Evolutionary conservation across 2,797 vertebrate genomes (phyloP).

Genomic region (Enteromius afrohamiltoni): DNA sequence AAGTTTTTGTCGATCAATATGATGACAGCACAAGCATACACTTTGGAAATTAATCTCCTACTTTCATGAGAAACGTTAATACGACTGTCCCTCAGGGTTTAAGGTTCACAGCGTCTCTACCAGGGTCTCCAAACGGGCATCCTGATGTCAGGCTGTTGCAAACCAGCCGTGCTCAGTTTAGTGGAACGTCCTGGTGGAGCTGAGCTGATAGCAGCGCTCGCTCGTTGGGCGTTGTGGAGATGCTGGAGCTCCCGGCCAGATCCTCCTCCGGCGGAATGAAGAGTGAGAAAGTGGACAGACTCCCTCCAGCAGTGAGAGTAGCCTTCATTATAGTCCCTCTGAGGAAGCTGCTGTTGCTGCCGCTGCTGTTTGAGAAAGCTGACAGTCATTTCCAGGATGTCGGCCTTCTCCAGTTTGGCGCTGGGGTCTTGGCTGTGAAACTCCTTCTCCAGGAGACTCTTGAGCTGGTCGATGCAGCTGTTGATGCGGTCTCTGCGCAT

Average conservation of each 20-base stretch:
- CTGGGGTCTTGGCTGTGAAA: slow-evolving; percentile 78
- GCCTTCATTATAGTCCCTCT: slow-evolving; percentile 68
- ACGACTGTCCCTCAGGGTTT: slow-evolving; percentile 66
- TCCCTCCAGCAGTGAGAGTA: slow-evolving; percentile 75
- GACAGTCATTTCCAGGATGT: slow-evolving; percentile 84
- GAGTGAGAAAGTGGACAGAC: slow-evolving; percentile 71
- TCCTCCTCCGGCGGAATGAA: slow-evolving; percentile 66
- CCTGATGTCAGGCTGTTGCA: slow-evolving; percentile 64
- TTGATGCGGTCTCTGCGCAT: slow-evolving; percentile 84
- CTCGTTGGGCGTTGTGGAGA: slow-evolving; percentile 62
- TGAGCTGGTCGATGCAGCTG: slow-evolving; percentile 82
- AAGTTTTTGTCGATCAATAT: slow-evolving; percentile 76
- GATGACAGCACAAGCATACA: slow-evolving; percentile 69
- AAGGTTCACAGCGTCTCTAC: slow-evolving; percentile 70
- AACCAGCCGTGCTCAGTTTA: slow-evolving; percentile 58
- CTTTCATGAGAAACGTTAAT: slow-evolving; percentile 65
- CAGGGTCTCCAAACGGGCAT: slow-evolving; percentile 80
- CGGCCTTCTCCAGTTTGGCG: slow-evolving; percentile 82
- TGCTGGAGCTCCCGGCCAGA: slow-evolving; percentile 71
- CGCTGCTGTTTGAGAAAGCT: slow-evolving; percentile 79
- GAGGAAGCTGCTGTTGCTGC: slow-evolving; percentile 57
- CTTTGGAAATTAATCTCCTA: slow-evolving; percentile 76
- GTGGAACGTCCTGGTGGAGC: slow-evolving; percentile 24
- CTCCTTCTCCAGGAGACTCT: slow-evolving; percentile 80
- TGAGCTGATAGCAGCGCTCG: slow-evolving; percentile 54